A percentile compares a stretch with the other conserved stretches of the same genome.
Evolutionary conservation across 2,113 vertebrate species (phyloP).

Genomic region (Myotis brandtii): DNA sequence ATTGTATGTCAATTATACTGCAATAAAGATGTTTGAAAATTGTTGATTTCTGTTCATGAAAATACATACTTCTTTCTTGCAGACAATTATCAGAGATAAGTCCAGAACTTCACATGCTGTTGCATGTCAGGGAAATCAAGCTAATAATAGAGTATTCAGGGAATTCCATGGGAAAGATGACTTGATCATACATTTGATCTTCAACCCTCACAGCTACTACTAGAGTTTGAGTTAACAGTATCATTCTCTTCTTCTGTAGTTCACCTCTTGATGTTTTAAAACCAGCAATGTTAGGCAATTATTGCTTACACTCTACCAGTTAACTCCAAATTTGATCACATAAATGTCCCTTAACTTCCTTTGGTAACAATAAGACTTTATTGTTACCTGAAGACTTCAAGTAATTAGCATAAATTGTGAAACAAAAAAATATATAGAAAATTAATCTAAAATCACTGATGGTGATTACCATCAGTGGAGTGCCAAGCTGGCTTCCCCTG

Average conservation of each 20-base stretch:
- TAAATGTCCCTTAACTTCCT: background rate
- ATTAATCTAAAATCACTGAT: background rate
- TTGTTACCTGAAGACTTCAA: background rate
- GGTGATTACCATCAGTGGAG: background rate
- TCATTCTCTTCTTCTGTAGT: background rate
- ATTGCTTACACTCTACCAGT: background rate
- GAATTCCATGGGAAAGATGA: background rate
- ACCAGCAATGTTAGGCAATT: background rate
- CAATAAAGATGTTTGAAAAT: background rate
- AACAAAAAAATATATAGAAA: background rate
- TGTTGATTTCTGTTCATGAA: background rate
- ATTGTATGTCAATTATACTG: background rate
- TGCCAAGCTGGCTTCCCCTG: background rate
- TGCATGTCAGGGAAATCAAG: background rate
- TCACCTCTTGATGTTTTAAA: background rate
- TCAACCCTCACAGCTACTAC: background rate
- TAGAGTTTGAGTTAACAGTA: background rate
- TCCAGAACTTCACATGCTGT: background rate
- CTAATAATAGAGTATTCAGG: background rate
- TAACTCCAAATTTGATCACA: background rate
- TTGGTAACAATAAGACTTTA: background rate
- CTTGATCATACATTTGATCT: background rate
- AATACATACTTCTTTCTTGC: background rate
- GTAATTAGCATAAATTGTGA: background rate
- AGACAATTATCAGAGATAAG: background rate